phyloP scores from a whole-genome alignment of 2,113 vertebrate genomes.

The Notarius lentiginosus region DNA sequence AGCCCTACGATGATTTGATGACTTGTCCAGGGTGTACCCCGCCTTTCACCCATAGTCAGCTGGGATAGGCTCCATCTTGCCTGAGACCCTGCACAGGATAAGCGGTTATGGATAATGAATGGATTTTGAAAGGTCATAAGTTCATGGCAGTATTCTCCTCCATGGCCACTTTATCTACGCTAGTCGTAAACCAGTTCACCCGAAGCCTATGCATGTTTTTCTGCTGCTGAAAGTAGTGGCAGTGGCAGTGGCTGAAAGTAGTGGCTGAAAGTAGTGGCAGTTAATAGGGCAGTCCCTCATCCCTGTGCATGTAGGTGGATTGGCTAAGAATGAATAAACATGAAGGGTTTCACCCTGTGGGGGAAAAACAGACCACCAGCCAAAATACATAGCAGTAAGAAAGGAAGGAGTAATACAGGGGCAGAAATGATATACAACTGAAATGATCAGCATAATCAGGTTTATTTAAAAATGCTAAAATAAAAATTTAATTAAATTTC shows the following conservation, averaged over 20 bases:
- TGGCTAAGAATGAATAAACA: not conserved
- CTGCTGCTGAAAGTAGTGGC: not conserved
- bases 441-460: not conserved
- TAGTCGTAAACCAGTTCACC: not conserved
- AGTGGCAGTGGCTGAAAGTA: conserved; percentile 3
- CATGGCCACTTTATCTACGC: not conserved
- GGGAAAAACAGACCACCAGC: not conserved
- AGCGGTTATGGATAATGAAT: not conserved
- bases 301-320: not conserved
- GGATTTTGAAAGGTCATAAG: not conserved
- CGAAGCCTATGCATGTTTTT: not conserved
- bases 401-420: not conserved
- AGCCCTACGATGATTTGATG: too few relatives aligned
- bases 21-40: too few relatives aligned
- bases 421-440: not conserved
- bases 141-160: not conserved
- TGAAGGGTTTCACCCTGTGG: not conserved
- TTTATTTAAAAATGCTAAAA: not conserved
- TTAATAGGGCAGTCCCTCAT: not conserved
- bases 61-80: too few relatives aligned
- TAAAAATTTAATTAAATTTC: not conserved
- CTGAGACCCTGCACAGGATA: too few relatives aligned
- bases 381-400: not conserved
- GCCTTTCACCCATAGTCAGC: too few relatives aligned
- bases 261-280: not conserved